These are phyloP conservation scores for Alauda arvensis DNA, from an alignment of 2,797 vertebrate genomes.

Conservation along the genomic window DNA sequence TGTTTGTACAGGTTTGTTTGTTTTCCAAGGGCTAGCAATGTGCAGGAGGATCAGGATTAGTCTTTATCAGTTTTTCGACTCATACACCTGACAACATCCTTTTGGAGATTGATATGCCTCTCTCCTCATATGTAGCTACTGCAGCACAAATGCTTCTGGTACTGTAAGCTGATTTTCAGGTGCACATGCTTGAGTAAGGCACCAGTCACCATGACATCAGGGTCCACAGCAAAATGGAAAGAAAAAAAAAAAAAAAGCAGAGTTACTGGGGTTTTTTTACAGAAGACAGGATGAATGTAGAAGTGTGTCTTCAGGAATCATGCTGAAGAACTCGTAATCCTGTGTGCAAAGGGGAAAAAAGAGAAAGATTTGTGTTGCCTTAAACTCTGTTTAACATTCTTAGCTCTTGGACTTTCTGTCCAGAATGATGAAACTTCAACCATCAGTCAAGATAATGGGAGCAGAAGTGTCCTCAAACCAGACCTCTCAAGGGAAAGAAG, in stretches of 20 bases:
- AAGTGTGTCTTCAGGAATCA: not conserved
- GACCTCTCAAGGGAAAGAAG: not conserved
- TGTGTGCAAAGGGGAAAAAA: not conserved
- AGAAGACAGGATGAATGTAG: not conserved
- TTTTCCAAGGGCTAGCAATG: not conserved
- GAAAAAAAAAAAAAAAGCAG: not conserved
- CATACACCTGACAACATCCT: not conserved
- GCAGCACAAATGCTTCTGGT: not conserved
- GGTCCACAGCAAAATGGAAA: not conserved
- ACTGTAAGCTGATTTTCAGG: not conserved
- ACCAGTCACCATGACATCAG: too few species aligned
- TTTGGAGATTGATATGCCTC: not conserved
- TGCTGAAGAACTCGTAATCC: rapidly evolving
- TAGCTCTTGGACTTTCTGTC: not conserved
- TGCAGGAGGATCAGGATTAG: constrained; percentile 4
- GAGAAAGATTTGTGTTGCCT: not conserved
- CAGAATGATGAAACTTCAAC: not conserved
- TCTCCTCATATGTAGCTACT: not conserved
- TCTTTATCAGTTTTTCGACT: not conserved
- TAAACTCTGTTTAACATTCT: not conserved
- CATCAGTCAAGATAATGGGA: not conserved
- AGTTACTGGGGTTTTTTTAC: not conserved
- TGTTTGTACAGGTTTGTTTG: constrained; percentile 19
- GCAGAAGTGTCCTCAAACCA: not conserved
- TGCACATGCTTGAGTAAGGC: not conserved